These are phyloP conservation scores for Hanleya hanleyi DNA, from an alignment of 2,888 invertebrate genomes.

Conservation along the genomic window DNA sequence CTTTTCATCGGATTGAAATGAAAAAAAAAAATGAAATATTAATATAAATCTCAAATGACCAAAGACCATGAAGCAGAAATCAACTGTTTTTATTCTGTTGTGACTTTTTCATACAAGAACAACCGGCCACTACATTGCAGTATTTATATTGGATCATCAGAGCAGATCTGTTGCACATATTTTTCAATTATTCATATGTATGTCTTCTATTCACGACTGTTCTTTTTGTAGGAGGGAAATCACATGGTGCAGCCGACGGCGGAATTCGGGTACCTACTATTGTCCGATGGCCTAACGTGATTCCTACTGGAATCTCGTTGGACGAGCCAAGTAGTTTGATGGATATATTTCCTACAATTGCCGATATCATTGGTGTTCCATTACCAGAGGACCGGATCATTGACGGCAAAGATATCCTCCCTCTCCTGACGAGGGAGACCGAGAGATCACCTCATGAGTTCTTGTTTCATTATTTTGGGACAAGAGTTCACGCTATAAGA, in stretches of 20 bases:
- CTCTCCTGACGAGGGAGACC: neutral
- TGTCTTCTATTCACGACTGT: neutral
- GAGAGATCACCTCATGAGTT: constrained; percentile 1
- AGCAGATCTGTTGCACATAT: too few species aligned
- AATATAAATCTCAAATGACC: too few species aligned
- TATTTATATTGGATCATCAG: too few species aligned
- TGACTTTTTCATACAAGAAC: too few species aligned
- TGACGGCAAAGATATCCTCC: constrained; percentile 6
- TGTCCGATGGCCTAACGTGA: constrained; percentile 45
- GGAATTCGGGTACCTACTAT: constrained; percentile 60
- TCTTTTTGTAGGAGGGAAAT: constrained; percentile 40
- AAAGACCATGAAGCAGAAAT: too few species aligned
- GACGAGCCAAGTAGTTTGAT: constrained; percentile 46
- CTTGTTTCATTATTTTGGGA: constrained; percentile 15
- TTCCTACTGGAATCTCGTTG: constrained; percentile 31
- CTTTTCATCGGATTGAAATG: too few species aligned
- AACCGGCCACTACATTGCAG: too few species aligned
- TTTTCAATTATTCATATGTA: too few species aligned
- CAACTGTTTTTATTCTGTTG: too few species aligned
- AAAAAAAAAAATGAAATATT: too few species aligned
- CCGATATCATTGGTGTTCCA: constrained; percentile 31
- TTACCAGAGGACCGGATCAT: constrained; percentile 17
- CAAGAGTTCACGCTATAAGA: neutral
- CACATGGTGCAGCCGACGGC: constrained; percentile 49
- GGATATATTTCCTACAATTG: constrained; percentile 61